These are phyloP conservation scores for Hypocryptadius cinnamomeus DNA, from an alignment of 2,113 vertebrate genomes.

Conservation along the genomic window DNA sequence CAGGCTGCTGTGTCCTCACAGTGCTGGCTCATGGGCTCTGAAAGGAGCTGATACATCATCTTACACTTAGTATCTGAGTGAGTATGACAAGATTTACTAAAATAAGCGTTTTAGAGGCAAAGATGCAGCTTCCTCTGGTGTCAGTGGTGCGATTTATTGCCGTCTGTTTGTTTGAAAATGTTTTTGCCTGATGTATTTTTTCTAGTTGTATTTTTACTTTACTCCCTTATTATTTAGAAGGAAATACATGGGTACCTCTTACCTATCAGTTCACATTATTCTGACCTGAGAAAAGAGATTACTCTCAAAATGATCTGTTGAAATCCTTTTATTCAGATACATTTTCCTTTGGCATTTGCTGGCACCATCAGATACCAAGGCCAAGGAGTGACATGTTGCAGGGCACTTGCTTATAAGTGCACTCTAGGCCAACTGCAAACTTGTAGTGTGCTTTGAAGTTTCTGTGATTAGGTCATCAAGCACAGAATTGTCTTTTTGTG, in stretches of 20 bases:
- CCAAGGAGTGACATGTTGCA: neutral
- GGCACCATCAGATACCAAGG: neutral
- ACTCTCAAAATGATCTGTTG: neutral
- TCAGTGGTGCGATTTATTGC: neutral
- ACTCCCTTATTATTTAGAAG: neutral
- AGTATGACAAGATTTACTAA: neutral
- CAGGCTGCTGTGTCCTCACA: neutral
- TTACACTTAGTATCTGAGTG: neutral
- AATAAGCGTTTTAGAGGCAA: neutral
- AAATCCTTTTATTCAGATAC: neutral
- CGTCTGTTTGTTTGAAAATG: neutral
- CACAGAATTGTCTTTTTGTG: neutral
- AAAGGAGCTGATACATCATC: neutral
- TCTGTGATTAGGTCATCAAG: neutral
- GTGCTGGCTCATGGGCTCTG: neutral
- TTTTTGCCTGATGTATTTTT: neutral
- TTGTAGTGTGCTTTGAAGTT: neutral
- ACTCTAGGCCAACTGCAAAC: neutral
- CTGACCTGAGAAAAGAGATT: neutral
- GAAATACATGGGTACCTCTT: neutral
- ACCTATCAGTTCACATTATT: neutral
- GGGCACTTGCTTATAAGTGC: neutral
- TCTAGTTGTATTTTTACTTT: neutral
- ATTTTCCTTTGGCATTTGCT: neutral
- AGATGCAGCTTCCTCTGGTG: neutral